Evolutionary conservation across 2,888 invertebrate species (phyloP).

Genomic region (Netelia fuscicornis): DNA sequence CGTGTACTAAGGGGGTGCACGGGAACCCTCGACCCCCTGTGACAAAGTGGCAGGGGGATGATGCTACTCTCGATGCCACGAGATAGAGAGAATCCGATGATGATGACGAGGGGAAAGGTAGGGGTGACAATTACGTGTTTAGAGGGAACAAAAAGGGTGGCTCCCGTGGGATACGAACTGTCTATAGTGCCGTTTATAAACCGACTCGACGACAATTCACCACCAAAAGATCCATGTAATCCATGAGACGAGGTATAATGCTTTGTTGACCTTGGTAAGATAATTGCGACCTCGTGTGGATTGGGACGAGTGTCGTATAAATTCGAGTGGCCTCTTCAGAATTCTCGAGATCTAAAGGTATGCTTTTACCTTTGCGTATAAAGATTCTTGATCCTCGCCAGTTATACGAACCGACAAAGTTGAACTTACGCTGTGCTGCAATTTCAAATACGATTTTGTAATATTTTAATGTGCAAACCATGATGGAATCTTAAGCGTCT

Average conservation of each 20-base stretch:
- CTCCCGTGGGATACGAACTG: conserved; percentile 78
- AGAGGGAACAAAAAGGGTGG: conserved; percentile 78
- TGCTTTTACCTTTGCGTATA: too few species aligned
- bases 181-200: conserved; percentile 73
- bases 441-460: too few species aligned
- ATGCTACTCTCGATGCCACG: conserved; percentile 59
- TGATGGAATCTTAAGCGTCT: too few species aligned
- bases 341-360: background rate
- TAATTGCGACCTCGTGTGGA: conserved; percentile 68
- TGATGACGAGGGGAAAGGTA: conserved; percentile 62
- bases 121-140: conserved; percentile 83
- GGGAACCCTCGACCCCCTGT: conserved; percentile 62
- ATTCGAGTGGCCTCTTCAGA: background rate
- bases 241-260: conserved; percentile 45
- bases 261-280: conserved; percentile 66
- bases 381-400: too few species aligned
- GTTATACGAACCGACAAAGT: too few species aligned
- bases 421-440: too few species aligned
- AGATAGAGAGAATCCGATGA: conserved; percentile 58
- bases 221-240: conserved; percentile 71
- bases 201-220: conserved; percentile 79
- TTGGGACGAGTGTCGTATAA: conserved; percentile 17
- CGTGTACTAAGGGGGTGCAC: conserved; percentile 37
- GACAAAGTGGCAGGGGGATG: conserved; percentile 49
- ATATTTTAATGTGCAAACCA: too few species aligned